phyloP scores from a whole-genome alignment of 2,888 invertebrate genomes.

The Zaprionus bogoriensis region DNA sequence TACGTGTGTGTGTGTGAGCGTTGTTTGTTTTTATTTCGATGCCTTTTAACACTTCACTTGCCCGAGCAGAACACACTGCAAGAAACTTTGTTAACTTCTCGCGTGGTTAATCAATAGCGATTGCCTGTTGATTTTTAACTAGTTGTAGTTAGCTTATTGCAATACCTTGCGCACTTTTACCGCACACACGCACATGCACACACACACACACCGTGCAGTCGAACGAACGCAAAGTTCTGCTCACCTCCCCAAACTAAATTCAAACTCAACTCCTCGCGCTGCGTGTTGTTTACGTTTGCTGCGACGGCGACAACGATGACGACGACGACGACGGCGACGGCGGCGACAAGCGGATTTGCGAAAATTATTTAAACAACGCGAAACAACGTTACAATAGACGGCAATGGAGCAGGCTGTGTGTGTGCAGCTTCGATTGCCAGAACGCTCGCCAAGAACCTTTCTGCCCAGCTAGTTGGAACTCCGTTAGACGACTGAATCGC shows the following conservation, averaged over 20 bases:
- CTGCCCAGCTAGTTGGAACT: conserved; percentile 64
- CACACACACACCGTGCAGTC: too few species aligned
- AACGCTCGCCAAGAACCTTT: conserved; percentile 58
- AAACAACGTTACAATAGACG: conserved; percentile 20
- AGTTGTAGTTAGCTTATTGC: conserved; percentile 9
- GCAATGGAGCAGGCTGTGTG: not conserved
- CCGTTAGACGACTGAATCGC: conserved; percentile 71
- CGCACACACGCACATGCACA: not conserved
- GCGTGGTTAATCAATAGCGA: conserved; percentile 39
- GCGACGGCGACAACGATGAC: not conserved
- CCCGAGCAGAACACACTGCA: conserved; percentile 52
- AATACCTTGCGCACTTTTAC: conserved; percentile 5
- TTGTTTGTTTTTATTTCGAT: conserved; percentile 29
- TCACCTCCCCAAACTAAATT: not conserved
- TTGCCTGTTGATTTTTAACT: conserved; percentile 38
- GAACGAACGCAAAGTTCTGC: not conserved
- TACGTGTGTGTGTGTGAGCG: conserved; percentile 14
- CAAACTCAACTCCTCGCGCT: conserved; percentile 27
- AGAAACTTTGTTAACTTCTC: conserved; percentile 28
- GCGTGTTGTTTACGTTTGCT: conserved; percentile 24
- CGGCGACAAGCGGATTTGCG: conserved; percentile 15
- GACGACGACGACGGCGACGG: not conserved
- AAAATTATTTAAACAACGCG: conserved; percentile 4
- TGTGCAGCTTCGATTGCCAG: conserved; percentile 39
- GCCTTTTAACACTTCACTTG: conserved; percentile 63